Evolutionary conservation across 2,113 vertebrate genomes (phyloP), one percentile per base, ranked within the genome.

Genomic region (Ibidorhyncha struthersii): DNA sequence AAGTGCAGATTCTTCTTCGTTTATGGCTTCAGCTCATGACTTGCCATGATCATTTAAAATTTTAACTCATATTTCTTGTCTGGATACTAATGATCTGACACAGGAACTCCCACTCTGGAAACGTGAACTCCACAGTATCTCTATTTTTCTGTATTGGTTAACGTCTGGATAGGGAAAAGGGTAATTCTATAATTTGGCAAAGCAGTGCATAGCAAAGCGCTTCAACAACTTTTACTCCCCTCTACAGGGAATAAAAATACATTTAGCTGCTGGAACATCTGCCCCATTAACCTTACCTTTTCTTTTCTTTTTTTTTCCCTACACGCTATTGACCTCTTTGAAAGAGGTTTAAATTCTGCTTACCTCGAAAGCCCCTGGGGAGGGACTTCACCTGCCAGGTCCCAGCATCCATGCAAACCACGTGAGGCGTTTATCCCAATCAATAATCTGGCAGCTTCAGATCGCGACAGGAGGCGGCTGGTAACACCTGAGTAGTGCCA

Each of bases 191-290:
- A 52, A 96, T 89, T 71, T 93, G 87, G 93, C 89, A 93, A 50
- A 56, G 87, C 81, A 34, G n/a, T 6, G 62, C 78, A 52, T 7
- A 67, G 90, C 86, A 90, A 49, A 94, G 89, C 8, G 1, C 93
- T 96, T 74, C 53, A 47, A 8, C 66, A 67, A 56, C 90, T 91
- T 69, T 19, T 61, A 49, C 41, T 84, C 45, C 65, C 45, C 72
- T 89, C 93, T 70, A 5, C 40, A 43, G 81, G 91, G 91, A 96
- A 81, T 7, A 59, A 71, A 62, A 86, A 65, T 26, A n/a, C 19
- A 87, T 87, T 93, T 56, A 84, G 76, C 70, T 91, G 80, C 62
- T 71, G 81, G 52, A 91, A 90, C 82, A 89, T 89, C 86, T 91
- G 80, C 87, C 87, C 77, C 92, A 62, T 63, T 94, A 91, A 69